These are phyloP conservation scores for Yasuhikotakia modesta DNA, from an alignment of 2,797 vertebrate species.

Conservation along the genomic window DNA sequence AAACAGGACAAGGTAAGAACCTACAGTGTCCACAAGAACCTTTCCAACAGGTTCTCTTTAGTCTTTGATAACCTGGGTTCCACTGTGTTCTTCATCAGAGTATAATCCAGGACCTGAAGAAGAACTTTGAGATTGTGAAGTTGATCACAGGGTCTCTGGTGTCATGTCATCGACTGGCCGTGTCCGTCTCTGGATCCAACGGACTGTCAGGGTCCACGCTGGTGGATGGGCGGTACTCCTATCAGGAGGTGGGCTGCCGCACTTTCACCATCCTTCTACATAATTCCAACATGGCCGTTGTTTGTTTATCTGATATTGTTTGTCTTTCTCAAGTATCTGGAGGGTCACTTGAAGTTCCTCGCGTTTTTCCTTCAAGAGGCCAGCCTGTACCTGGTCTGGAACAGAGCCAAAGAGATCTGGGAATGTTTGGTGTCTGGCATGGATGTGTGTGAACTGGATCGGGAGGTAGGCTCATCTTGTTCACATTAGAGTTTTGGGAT, in stretches of 20 bases:
- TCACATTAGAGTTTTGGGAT: too few species aligned
- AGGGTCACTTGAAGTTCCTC: slow-evolving; percentile 96
- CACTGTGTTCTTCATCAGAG: slow-evolving; percentile 74
- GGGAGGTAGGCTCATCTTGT: slow-evolving; percentile 82
- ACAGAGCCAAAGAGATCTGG: slow-evolving; percentile 97
- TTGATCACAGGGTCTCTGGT: slow-evolving; percentile 94
- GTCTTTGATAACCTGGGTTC: neutral
- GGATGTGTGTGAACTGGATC: slow-evolving; percentile 94
- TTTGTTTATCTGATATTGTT: too few species aligned
- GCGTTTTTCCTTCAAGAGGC: slow-evolving; percentile 99
- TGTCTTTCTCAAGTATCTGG: slow-evolving; percentile 91
- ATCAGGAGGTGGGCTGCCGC: slow-evolving; percentile 85
- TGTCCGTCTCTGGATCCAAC: slow-evolving; percentile 83
- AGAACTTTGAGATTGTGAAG: slow-evolving; percentile 99
- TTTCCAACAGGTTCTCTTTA: neutral
- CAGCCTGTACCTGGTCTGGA: slow-evolving; percentile 97
- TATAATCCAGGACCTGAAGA: slow-evolving; percentile 99
- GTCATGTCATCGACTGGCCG: slow-evolving; percentile 92
- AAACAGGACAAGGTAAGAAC: slow-evolving; percentile 95
- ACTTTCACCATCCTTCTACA: neutral
- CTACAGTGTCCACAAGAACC: slow-evolving; percentile 15
- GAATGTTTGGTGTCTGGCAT: slow-evolving; percentile 96
- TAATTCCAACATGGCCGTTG: too few species aligned
- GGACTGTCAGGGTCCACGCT: slow-evolving; percentile 86
- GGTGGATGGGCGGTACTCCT: slow-evolving; percentile 94